A percentile compares a stretch with the other conserved stretches of the same genome.
phyloP scores from a whole-genome alignment of 1,140 invertebrate genomes.

The Drosophila bipectinata region DNA sequence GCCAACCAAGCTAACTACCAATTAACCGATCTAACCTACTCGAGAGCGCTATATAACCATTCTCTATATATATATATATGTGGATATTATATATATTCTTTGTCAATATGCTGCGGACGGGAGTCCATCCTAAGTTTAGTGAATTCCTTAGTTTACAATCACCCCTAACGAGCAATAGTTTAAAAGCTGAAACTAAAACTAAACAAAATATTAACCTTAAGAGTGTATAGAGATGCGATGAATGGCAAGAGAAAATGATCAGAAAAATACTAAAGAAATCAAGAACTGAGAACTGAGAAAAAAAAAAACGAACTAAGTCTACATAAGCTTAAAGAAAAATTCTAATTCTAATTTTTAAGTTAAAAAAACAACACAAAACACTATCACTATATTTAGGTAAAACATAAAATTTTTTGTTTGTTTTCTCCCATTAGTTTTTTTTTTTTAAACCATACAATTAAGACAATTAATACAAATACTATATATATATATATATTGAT shows the following conservation, averaged over 20 bases:
- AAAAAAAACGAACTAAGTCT: slow-evolving; percentile 6
- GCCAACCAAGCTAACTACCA: slow-evolving; percentile 5
- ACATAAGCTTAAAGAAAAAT: neutral
- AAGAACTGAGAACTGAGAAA: slow-evolving; percentile 6
- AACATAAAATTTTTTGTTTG: slow-evolving; percentile 27
- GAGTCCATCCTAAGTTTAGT: neutral
- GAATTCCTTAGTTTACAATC: neutral
- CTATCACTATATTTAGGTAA: slow-evolving; percentile 2
- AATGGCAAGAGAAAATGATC: neutral
- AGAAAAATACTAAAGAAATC: neutral
- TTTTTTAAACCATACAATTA: slow-evolving; percentile 23
- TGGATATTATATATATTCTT: neutral
- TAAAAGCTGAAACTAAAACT: neutral
- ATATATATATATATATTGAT: neutral
- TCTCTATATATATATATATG: neutral
- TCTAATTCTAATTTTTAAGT: neutral
- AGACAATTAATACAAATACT: slow-evolving; percentile 29
- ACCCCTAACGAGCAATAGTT: neutral
- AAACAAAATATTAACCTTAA: neutral
- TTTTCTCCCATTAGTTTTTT: slow-evolving; percentile 40
- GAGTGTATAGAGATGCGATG: neutral
- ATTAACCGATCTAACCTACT: neutral
- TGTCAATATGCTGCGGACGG: neutral
- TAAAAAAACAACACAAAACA: slow-evolving; percentile 5
- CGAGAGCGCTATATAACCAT: neutral